Base-by-base conservation (phyloP, 1,140 invertebrate species). In the Lepidostoma basale region DNA sequence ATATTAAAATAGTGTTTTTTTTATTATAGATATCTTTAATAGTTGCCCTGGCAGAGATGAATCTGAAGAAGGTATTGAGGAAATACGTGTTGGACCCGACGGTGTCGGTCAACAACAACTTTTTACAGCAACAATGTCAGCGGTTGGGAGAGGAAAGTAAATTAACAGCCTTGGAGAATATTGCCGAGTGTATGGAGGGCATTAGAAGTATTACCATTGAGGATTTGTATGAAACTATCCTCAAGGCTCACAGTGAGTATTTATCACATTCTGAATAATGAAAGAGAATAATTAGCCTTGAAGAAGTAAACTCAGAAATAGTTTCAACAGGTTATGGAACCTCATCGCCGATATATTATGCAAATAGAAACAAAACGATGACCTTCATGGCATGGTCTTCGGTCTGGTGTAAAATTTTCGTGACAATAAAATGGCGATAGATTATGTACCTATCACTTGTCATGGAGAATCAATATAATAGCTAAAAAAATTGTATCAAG, bases 241-340 rank as follows among this genome's bases (percentile, higher is more conserved):
- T 87, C 69, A 77, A 80, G 65, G 76, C 83, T 49, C 81, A 83
- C 47, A 77, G 86, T 87, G 74, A 85, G 85, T 81, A 69, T 45
- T 30, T 62, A 10, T 56, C 33, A 45, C 42, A 65, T 70, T 65
- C 22, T 25, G 10, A 54, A 25, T n/a, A n/a, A n/a, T n/a, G n/a
- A n/a, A n/a, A n/a, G n/a, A n/a, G n/a, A n/a, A n/a, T n/a, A n/a
- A n/a, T n/a, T n/a, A n/a, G n/a, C n/a, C n/a, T n/a, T n/a, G n/a
- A n/a, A n/a, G n/a, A n/a, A n/a, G n/a, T n/a, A n/a, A n/a, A n/a
- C n/a, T n/a, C n/a, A n/a, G n/a, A n/a, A n/a, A n/a, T n/a, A n/a
- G n/a, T n/a, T n/a, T n/a, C n/a, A n/a, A n/a, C n/a, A n/a, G n/a
- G n/a, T n/a, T n/a, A n/a, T n/a, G n/a, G n/a, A n/a, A n/a, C n/a